phyloP scores from a whole-genome alignment of 1,140 invertebrate genomes.

The Stenopsyche tienmushanensis region DNA sequence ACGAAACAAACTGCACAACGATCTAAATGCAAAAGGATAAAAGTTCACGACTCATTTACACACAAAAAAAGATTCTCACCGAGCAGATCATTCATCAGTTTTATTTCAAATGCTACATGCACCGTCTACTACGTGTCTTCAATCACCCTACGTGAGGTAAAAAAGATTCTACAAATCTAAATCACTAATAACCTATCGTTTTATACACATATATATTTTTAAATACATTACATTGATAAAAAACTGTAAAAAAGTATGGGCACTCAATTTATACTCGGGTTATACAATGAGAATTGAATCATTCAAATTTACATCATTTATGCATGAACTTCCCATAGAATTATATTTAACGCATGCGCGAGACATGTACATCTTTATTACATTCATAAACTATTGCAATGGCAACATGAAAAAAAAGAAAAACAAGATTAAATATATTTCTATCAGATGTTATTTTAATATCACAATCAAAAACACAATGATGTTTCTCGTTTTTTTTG shows the following conservation, averaged over 20 bases:
- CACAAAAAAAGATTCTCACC: background rate
- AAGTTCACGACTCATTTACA: background rate
- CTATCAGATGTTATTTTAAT: too few relatives aligned
- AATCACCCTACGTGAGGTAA: conserved; percentile 30
- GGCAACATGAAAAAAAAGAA: background rate
- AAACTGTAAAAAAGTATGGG: conserved; percentile 37
- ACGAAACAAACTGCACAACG: too few relatives aligned
- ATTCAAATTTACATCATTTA: too few relatives aligned
- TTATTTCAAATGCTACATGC: conserved; percentile 26
- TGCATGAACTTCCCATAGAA: conserved; percentile 11
- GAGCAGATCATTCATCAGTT: conserved; percentile 2
- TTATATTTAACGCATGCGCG: too few relatives aligned
- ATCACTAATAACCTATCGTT: conserved; percentile 22
- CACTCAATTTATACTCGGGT: conserved; percentile 35
- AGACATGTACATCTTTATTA: conserved; percentile 2
- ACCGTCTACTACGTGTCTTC: conserved; percentile 8
- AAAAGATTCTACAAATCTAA: conserved; percentile 32
- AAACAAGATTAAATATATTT: conserved; percentile 10
- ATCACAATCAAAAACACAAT: background rate
- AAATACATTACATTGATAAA: conserved; percentile 26
- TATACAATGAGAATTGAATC: conserved; percentile 7
- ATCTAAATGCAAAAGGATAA: too few relatives aligned
- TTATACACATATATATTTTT: conserved; percentile 14
- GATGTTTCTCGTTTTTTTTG: background rate
- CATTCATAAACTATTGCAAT: conserved; percentile 4